Conservation (phyloP, 2,113 vertebrate species). For the Columba livia region DNA sequence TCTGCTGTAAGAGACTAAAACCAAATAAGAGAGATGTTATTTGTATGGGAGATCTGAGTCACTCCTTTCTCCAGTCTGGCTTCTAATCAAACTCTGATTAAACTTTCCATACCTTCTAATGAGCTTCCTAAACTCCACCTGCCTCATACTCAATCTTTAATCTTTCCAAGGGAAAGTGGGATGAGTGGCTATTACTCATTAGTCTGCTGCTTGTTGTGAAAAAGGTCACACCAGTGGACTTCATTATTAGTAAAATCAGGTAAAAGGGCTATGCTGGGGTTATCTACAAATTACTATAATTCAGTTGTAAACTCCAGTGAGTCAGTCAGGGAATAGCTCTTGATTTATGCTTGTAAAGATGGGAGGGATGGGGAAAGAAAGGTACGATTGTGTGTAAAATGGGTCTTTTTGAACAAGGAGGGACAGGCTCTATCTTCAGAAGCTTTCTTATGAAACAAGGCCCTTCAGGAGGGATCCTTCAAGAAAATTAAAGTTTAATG, state of each 20-base stretch:
- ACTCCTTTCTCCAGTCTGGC: constrained; percentile 11
- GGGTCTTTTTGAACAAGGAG: background rate
- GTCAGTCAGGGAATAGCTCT: background rate
- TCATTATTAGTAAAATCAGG: background rate
- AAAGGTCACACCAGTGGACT: background rate
- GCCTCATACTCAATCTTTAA: background rate
- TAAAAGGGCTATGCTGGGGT: background rate
- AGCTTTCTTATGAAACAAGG: background rate
- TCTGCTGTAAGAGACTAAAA: background rate
- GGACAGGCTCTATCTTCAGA: fast-evolving
- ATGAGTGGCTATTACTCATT: background rate
- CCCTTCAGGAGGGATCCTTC: background rate
- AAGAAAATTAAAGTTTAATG: background rate
- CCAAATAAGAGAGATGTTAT: background rate
- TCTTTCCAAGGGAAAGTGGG: background rate
- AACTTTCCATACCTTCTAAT: background rate
- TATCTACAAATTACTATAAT: constrained; percentile 24
- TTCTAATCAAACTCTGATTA: constrained; percentile 52
- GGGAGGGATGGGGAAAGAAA: background rate
- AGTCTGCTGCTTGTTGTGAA: background rate
- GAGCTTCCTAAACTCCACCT: constrained; percentile 9
- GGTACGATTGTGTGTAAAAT: background rate
- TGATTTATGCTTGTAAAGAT: background rate
- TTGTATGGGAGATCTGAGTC: background rate
- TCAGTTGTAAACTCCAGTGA: background rate